phyloP scores from a whole-genome alignment of 2,797 vertebrate genomes.

The Hafferia zeledoni region DNA sequence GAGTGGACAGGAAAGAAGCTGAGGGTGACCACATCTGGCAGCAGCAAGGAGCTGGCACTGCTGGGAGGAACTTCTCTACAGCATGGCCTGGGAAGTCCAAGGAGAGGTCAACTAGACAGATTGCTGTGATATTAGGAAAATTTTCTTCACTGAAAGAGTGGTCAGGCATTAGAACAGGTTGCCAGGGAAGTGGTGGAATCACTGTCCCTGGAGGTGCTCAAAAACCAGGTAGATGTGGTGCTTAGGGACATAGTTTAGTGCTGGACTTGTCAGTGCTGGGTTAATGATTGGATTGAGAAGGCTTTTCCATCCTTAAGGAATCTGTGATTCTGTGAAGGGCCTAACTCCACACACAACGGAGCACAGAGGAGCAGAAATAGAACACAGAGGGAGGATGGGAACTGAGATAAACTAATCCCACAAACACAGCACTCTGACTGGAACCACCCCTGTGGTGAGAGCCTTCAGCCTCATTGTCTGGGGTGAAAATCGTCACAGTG shows the following conservation, averaged over 20 bases:
- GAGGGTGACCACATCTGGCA: fast-evolving
- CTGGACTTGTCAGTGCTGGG: not conserved
- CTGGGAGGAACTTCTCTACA: not conserved
- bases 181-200: not conserved
- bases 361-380: not conserved
- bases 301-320: not conserved
- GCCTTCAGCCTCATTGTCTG: not conserved
- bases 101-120: not conserved
- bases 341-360: not conserved
- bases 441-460: not conserved
- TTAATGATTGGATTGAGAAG: not conserved
- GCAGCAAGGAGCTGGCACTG: not conserved
- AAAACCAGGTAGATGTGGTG: not conserved
- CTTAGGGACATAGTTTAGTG: not conserved
- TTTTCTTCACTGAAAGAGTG: not conserved
- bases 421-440: not conserved
- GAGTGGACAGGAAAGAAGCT: not conserved
- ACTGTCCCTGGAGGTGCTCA: not conserved
- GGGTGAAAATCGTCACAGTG: not conserved
- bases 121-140: not conserved
- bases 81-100: not conserved
- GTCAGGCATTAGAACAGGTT: not conserved
- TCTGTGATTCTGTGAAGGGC: not conserved
- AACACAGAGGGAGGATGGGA: not conserved
- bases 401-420: not conserved